Percentiles rank a stretch among this genome's conserved stretches.
These are phyloP conservation scores for Chaetophractus vellerosus DNA, from an alignment of 2,797 vertebrate species.

Conservation along the genomic window DNA sequence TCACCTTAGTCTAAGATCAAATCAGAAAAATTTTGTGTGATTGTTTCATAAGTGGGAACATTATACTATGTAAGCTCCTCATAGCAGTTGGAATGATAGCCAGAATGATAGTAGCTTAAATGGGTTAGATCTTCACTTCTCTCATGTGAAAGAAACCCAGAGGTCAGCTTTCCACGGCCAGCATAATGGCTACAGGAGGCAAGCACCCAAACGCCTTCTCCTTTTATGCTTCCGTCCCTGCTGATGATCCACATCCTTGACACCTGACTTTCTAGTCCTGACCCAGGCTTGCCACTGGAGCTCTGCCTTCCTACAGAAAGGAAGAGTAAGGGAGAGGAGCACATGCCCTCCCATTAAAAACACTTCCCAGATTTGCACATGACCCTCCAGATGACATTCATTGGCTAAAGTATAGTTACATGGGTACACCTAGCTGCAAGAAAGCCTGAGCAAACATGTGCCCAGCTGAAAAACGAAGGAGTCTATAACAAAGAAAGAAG, in stretches of 20 bases:
- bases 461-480: background rate
- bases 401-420: background rate
- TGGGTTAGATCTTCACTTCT: background rate
- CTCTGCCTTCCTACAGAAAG: background rate
- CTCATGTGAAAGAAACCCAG: background rate
- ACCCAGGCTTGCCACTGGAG: background rate
- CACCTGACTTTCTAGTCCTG: too few relatives aligned
- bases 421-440: background rate
- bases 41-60: background rate
- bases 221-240: background rate
- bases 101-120: background rate
- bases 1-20: background rate
- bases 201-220: background rate
- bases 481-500: background rate
- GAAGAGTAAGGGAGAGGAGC: background rate
- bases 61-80: background rate
- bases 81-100: background rate
- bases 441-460: too few relatives aligned
- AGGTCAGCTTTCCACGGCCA: background rate
- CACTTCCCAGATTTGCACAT: background rate
- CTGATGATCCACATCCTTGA: background rate
- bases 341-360: background rate
- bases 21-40: background rate
- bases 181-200: background rate
- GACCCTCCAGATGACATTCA: background rate